A percentile compares a stretch with the other conserved stretches of the same genome.
phyloP scores from a whole-genome alignment of 64 coral and sea anemone species.

The Dendrophyllia cribrosa region DNA sequence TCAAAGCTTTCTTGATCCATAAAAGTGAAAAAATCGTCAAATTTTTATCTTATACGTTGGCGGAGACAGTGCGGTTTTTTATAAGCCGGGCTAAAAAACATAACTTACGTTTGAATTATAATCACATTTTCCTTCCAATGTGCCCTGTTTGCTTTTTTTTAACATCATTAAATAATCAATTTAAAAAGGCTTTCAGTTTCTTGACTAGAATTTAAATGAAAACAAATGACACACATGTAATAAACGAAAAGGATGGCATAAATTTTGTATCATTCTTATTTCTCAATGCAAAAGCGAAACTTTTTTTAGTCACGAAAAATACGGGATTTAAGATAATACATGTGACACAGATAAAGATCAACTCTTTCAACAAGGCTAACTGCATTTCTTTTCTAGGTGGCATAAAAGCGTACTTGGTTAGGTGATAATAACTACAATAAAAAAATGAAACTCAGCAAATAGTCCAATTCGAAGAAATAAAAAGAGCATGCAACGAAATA shows the following conservation, averaged over 20 bases:
- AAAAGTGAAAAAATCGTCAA: too few species aligned
- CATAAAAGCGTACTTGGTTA: constrained; percentile 14
- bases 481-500: constrained; percentile 40
- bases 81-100: not conserved
- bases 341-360: not conserved
- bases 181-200: not conserved
- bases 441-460: constrained; percentile 5
- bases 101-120: not conserved
- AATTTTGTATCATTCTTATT: too few species aligned
- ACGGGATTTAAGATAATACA: too few species aligned
- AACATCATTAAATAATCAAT: not conserved
- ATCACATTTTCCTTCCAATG: not conserved
- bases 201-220: not conserved
- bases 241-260: not conserved
- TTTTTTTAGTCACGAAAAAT: too few species aligned
- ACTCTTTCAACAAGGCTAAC: not conserved
- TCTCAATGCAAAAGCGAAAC: too few species aligned
- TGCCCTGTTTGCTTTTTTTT: not conserved
- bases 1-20: too few species aligned
- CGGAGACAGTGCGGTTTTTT: too few species aligned
- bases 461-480: constrained; percentile 7
- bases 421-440: constrained; percentile 8
- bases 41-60: too few species aligned
- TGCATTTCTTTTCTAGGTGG: constrained; percentile 2
- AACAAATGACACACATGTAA: not conserved